A percentile compares a stretch with the other conserved stretches of the same genome.
Evolutionary conservation across 2,888 invertebrate species (phyloP).

Genomic region (Eupsilia transversa): DNA sequence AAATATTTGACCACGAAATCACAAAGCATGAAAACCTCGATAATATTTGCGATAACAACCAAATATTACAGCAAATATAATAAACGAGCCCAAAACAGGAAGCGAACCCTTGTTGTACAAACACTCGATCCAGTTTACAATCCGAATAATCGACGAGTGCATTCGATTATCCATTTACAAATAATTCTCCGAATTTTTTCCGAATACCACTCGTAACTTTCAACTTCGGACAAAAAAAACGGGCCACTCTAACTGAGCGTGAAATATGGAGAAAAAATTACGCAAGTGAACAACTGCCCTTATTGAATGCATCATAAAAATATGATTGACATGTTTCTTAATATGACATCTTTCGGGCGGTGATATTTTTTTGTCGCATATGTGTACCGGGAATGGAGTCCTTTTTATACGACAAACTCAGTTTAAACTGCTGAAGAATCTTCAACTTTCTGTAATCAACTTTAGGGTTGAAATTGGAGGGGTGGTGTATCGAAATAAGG

Average conservation of each 20-base stretch:
- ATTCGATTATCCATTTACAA: conserved; percentile 65
- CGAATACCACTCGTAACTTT: conserved; percentile 76
- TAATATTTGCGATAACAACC: conserved; percentile 62
- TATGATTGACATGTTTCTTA: conserved; percentile 91
- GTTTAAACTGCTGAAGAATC: neutral
- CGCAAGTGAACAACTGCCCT: conserved; percentile 87
- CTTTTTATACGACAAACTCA: conserved; percentile 48
- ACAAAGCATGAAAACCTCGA: conserved; percentile 35
- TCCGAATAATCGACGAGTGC: conserved; percentile 74
- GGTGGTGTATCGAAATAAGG: conserved; percentile 58
- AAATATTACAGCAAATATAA: conserved; percentile 67
- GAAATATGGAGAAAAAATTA: conserved; percentile 87
- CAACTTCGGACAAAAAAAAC: conserved; percentile 77
- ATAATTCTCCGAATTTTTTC: conserved; percentile 74
- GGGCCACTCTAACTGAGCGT: conserved; percentile 85
- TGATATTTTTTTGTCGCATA: conserved; percentile 90
- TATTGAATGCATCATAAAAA: conserved; percentile 89
- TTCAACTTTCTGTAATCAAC: conserved; percentile 18
- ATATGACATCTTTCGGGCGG: conserved; percentile 90
- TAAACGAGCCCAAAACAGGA: conserved; percentile 79
- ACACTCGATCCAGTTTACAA: conserved; percentile 76
- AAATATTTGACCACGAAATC: conserved; percentile 36
- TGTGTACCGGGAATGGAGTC: conserved; percentile 72
- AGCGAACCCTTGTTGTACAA: conserved; percentile 77
- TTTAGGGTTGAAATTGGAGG: conserved; percentile 37